These are phyloP conservation scores for Heliornis fulica DNA, from an alignment of 2,113 vertebrate genomes.

Conservation along the genomic window DNA sequence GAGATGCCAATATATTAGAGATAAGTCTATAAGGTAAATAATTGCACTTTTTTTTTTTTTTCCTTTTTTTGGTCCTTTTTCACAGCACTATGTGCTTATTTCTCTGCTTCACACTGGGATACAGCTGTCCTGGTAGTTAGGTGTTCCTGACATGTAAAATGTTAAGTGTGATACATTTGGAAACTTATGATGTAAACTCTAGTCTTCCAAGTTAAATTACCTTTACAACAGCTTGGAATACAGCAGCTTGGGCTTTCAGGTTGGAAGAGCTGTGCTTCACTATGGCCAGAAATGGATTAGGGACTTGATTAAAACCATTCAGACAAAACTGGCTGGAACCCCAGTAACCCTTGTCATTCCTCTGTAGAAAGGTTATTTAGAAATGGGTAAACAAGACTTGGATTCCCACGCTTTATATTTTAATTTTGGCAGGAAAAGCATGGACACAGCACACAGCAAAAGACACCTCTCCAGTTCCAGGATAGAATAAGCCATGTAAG, in stretches of 20 bases:
- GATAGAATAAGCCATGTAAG: background rate
- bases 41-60: background rate
- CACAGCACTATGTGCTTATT: background rate
- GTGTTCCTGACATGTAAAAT: background rate
- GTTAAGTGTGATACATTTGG: background rate
- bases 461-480: background rate
- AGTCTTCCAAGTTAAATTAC: background rate
- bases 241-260: background rate
- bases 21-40: background rate
- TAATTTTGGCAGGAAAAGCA: background rate
- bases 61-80: too few relatives aligned
- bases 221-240: background rate
- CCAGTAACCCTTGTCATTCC: background rate
- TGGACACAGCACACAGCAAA: rapidly evolving
- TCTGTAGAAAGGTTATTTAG: background rate
- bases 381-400: background rate
- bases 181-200: background rate
- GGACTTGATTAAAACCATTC: background rate
- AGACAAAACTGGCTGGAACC: background rate
- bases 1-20: background rate
- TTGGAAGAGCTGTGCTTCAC: background rate
- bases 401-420: background rate
- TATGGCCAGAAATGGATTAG: background rate
- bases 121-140: background rate
- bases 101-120: background rate